Percentiles rank a stretch among this genome's conserved stretches.
Conservation (phyloP, 2,888 invertebrate species). For the Sphaeridia pumilis region DNA sequence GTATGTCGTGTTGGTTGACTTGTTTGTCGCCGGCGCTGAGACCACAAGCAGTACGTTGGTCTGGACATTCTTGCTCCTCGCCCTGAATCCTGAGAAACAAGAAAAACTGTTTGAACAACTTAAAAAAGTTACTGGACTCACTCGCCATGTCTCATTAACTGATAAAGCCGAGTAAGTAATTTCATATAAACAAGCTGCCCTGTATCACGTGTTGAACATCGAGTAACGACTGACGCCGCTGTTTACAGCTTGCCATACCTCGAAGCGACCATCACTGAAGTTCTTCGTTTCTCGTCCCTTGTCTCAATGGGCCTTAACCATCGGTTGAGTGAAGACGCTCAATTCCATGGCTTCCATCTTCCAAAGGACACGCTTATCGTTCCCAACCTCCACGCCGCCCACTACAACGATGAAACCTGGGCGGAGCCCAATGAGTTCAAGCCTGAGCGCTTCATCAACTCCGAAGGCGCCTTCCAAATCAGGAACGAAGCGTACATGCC, state of each 20-base stretch:
- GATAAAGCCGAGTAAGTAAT: conserved; percentile 18
- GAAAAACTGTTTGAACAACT: conserved; percentile 26
- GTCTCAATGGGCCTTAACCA: conserved; percentile 6
- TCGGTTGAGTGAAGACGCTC: not conserved
- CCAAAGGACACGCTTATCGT: not conserved
- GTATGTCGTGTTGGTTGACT: conserved; percentile 9
- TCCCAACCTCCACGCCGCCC: not conserved
- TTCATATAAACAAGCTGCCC: conserved; percentile 15
- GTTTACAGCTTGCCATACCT: not conserved
- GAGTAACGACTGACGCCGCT: too few species aligned
- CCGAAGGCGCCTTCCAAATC: not conserved
- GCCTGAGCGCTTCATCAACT: conserved; percentile 6
- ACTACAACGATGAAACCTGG: not conserved
- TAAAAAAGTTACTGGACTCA: conserved; percentile 19
- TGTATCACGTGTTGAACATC: too few species aligned
- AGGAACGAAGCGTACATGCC: conserved; percentile 10
- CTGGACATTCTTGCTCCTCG: conserved; percentile 23
- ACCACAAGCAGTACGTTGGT: conserved; percentile 22
- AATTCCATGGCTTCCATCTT: not conserved
- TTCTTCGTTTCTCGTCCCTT: not conserved
- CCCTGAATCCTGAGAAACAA: conserved; percentile 23
- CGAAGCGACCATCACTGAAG: not conserved
- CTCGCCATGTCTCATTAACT: conserved; percentile 18
- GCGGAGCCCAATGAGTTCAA: not conserved
- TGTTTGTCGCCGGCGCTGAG: conserved; percentile 17